Evolutionary conservation across 1,140 invertebrate genomes (phyloP).

Genomic region (Galleria mellonella): DNA sequence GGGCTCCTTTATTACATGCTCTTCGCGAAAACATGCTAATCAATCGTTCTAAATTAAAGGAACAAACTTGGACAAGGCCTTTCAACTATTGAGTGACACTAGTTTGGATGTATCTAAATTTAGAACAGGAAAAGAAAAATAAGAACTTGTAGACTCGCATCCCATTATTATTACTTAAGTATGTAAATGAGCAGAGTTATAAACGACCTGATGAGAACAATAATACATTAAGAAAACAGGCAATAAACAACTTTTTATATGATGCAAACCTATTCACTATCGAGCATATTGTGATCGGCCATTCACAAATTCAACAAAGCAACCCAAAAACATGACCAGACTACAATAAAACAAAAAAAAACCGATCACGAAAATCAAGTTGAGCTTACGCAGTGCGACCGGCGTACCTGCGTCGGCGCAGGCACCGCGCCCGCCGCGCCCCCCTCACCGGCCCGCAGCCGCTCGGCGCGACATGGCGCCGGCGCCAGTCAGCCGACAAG

Average conservation of each 20-base stretch:
- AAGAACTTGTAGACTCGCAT: not conserved
- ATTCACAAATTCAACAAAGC: slow-evolving; percentile 67
- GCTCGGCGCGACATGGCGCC: slow-evolving; percentile 57
- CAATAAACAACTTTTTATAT: slow-evolving; percentile 17
- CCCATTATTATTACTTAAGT: not conserved
- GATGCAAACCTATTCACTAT: slow-evolving; percentile 16
- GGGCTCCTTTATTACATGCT: slow-evolving; percentile 21
- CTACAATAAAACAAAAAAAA: slow-evolving; percentile 53
- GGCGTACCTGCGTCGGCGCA: slow-evolving; percentile 50
- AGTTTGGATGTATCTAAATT: not conserved
- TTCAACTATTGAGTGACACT: not conserved
- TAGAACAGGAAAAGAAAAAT: not conserved
- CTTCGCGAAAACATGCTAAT: slow-evolving; percentile 19
- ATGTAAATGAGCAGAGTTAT: slow-evolving; percentile 1
- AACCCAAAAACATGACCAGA: slow-evolving; percentile 51
- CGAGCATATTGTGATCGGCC: slow-evolving; percentile 32
- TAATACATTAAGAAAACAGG: slow-evolving; percentile 8
- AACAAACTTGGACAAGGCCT: too few species aligned
- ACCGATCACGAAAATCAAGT: slow-evolving; percentile 58
- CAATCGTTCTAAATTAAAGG: too few species aligned
- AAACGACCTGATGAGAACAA: not conserved
- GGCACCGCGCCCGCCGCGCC: slow-evolving; percentile 14
- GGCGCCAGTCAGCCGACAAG: slow-evolving; percentile 62
- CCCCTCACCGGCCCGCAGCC: slow-evolving; percentile 9
- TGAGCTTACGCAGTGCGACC: slow-evolving; percentile 41